Percentiles rank a stretch among this genome's conserved stretches.
Conservation (phyloP, 2,888 invertebrate species). For the Adelphocoris suturalis region DNA sequence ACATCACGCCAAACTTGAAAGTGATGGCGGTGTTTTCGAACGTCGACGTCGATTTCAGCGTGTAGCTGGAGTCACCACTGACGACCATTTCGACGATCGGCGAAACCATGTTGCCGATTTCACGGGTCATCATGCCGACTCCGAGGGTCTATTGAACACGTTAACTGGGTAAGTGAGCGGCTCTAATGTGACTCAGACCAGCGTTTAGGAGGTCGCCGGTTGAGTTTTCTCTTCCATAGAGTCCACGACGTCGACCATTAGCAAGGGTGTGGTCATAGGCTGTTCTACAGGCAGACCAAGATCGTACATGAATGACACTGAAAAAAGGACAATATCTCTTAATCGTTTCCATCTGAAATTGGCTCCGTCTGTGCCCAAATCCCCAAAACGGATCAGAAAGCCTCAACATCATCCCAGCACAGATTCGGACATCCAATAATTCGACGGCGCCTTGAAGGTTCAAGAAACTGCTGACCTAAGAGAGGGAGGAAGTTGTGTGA, state of each 20-base stretch:
- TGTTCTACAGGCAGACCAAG: no score
- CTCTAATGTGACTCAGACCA: conserved; percentile 35
- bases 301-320: no score
- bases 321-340: no score
- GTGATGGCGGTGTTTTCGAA: conserved; percentile 92
- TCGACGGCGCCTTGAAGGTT: no score
- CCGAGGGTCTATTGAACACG: conserved; percentile 84
- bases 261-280: no score
- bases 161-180: conserved; percentile 38
- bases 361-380: no score
- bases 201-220: background rate
- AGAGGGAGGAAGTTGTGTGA: no score
- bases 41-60: conserved; percentile 90
- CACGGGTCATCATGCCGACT: conserved; percentile 91
- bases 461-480: no score
- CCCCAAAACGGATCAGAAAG: no score
- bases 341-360: no score
- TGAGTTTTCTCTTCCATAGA: background rate
- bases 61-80: conserved; percentile 86
- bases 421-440: no score
- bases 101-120: conserved; percentile 90
- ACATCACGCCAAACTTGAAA: conserved; percentile 92
- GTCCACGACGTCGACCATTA: background rate
- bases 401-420: no score
- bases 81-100: conserved; percentile 90